A percentile compares a stretch with the other conserved stretches of the same genome.
Conservation (phyloP, 2,113 vertebrate genomes). For the Ptyas mucosa region DNA sequence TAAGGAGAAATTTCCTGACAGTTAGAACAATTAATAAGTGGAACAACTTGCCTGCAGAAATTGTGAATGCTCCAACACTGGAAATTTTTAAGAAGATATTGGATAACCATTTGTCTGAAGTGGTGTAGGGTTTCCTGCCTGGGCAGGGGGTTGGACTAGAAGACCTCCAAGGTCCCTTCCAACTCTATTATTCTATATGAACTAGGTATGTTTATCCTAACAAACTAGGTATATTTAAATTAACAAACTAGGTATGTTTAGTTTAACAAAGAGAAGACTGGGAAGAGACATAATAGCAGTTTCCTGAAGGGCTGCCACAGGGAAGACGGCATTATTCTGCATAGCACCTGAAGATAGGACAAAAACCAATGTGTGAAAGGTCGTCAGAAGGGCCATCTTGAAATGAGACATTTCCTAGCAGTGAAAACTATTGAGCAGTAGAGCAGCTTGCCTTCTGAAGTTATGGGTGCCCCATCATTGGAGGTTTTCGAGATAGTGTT, state of each 20-base stretch:
- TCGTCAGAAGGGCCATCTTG: neutral
- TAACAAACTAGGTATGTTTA: neutral
- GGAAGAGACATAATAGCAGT: neutral
- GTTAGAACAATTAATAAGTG: too few relatives aligned
- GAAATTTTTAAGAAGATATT: too few relatives aligned
- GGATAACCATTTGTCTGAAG: too few relatives aligned
- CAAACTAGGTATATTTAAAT: neutral
- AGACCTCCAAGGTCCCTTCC: too few relatives aligned
- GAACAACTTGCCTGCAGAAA: too few relatives aligned
- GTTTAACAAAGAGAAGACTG: neutral
- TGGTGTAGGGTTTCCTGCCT: too few relatives aligned
- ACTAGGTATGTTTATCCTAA: neutral
- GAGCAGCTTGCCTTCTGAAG: neutral
- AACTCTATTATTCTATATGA: too few relatives aligned
- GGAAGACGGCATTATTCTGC: neutral
- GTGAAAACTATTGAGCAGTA: neutral
- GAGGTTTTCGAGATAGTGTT: neutral
- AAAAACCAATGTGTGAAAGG: neutral
- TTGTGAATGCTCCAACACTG: too few relatives aligned
- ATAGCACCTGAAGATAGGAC: neutral
- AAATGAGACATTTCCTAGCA: neutral
- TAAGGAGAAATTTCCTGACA: too few relatives aligned
- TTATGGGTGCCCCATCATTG: neutral
- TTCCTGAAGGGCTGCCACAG: neutral
- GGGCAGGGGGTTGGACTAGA: too few relatives aligned